Conservation (phyloP, 1,140 invertebrate genomes). For the Daktulosphaira vitifoliae region DNA sequence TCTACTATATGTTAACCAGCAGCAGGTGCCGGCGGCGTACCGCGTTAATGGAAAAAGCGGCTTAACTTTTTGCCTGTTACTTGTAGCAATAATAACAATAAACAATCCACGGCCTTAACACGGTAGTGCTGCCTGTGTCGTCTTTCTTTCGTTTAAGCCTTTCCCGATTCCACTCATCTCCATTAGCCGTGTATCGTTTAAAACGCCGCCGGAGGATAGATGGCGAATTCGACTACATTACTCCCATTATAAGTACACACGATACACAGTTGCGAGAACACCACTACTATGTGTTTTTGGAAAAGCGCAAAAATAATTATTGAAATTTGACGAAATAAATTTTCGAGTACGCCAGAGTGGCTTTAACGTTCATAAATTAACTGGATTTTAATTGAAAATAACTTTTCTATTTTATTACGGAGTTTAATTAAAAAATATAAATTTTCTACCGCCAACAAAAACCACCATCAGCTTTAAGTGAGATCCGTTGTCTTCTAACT, state of each 20-base stretch:
- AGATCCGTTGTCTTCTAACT: too few relatives aligned
- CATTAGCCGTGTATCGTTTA: neutral
- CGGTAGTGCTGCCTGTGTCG: neutral
- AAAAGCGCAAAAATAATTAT: slow-evolving; percentile 12
- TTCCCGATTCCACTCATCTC: neutral
- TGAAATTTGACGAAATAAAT: slow-evolving; percentile 21
- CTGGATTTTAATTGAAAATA: slow-evolving; percentile 11
- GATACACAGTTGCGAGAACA: too few relatives aligned
- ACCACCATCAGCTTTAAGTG: too few relatives aligned
- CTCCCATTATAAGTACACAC: too few relatives aligned
- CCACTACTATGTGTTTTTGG: slow-evolving; percentile 1
- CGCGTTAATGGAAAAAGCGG: slow-evolving; percentile 29
- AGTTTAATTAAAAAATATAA: too few relatives aligned
- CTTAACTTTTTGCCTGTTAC: slow-evolving; percentile 26
- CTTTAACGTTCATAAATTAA: slow-evolving; percentile 18
- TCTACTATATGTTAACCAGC: slow-evolving; percentile 16
- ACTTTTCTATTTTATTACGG: neutral
- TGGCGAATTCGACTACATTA: neutral
- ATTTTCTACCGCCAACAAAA: too few relatives aligned
- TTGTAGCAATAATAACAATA: slow-evolving; percentile 17
- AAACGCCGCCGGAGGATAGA: slow-evolving; percentile 11
- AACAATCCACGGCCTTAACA: slow-evolving; percentile 17
- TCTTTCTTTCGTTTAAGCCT: slow-evolving; percentile 2
- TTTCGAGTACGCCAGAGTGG: slow-evolving; percentile 7
- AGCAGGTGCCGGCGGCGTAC: slow-evolving; percentile 11